Evolutionary conservation across 2,797 vertebrate species (phyloP).

Genomic region (Phalloptychus januarius): DNA sequence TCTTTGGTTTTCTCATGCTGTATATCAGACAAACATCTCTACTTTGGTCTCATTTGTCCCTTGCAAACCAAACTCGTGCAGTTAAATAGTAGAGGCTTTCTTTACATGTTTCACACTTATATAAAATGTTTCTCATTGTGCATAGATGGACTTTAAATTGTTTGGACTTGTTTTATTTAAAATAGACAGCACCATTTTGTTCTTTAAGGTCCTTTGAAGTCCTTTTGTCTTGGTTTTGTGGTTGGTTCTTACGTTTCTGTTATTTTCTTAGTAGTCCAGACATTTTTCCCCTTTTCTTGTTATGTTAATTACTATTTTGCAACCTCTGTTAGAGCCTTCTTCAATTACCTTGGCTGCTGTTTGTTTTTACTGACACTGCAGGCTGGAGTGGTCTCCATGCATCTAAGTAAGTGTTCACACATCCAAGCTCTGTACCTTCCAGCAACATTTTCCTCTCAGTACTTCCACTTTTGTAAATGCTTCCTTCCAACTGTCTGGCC

Average conservation of each 20-base stretch:
- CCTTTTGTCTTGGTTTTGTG: background rate
- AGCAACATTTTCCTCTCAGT: constrained; percentile 27
- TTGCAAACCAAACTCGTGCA: background rate
- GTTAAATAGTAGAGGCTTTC: background rate
- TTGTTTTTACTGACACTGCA: background rate
- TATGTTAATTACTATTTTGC: background rate
- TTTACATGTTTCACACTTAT: background rate
- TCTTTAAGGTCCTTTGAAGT: background rate
- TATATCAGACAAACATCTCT: background rate
- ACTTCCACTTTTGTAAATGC: constrained; percentile 45
- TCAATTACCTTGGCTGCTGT: background rate
- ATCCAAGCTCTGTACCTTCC: constrained; percentile 28
- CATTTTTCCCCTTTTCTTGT: background rate
- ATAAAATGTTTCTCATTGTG: background rate
- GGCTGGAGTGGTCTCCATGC: background rate
- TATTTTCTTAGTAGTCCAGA: background rate
- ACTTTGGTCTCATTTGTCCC: background rate
- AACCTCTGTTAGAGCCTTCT: background rate
- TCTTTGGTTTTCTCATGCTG: background rate
- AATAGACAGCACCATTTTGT: background rate
- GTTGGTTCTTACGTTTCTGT: background rate
- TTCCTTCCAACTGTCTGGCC: constrained; percentile 29
- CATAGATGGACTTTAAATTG: background rate
- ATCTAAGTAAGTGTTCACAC: constrained; percentile 1
- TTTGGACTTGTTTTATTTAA: background rate